phyloP scores from a whole-genome alignment of 1,140 invertebrate genomes.

The Drosophila ironensis region DNA sequence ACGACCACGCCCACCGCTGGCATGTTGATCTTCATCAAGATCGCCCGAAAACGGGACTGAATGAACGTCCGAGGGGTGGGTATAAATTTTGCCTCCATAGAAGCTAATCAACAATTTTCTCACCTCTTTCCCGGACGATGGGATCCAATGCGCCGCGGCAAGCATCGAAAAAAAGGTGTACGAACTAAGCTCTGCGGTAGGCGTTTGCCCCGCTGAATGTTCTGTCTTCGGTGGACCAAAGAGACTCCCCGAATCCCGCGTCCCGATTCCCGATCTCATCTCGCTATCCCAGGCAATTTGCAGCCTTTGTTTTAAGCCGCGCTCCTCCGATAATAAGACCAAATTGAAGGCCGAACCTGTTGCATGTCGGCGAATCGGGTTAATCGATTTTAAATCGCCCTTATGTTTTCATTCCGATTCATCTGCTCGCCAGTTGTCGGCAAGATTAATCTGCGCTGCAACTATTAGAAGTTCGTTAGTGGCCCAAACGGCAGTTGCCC shows the following conservation, averaged over 20 bases:
- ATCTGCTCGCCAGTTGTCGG: slow-evolving; percentile 23
- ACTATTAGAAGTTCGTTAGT: slow-evolving; percentile 72
- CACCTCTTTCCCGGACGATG: slow-evolving; percentile 79
- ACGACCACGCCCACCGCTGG: slow-evolving; percentile 64
- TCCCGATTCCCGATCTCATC: neutral
- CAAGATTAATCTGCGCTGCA: slow-evolving; percentile 59
- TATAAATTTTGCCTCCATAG: slow-evolving; percentile 61
- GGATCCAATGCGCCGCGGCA: slow-evolving; percentile 7
- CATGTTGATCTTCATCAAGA: slow-evolving; percentile 81
- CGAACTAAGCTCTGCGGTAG: slow-evolving; percentile 61
- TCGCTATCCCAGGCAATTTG: slow-evolving; percentile 35
- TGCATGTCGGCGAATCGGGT: slow-evolving; percentile 78
- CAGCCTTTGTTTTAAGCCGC: slow-evolving; percentile 81
- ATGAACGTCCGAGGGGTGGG: slow-evolving; percentile 5
- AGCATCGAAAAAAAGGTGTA: neutral
- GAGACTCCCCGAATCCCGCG: slow-evolving; percentile 7
- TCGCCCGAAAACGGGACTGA: slow-evolving; percentile 33
- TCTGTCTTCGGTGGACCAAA: slow-evolving; percentile 64
- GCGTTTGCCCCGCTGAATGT: slow-evolving; percentile 75
- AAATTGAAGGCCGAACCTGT: slow-evolving; percentile 65
- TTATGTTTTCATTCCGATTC: slow-evolving; percentile 78
- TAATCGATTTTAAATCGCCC: slow-evolving; percentile 82
- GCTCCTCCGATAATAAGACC: slow-evolving; percentile 64
- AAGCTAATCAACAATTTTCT: slow-evolving; percentile 82
- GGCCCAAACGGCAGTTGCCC: neutral